phyloP scores from a whole-genome alignment of 2,797 vertebrate genomes.

The Sebastes glaucus region DNA sequence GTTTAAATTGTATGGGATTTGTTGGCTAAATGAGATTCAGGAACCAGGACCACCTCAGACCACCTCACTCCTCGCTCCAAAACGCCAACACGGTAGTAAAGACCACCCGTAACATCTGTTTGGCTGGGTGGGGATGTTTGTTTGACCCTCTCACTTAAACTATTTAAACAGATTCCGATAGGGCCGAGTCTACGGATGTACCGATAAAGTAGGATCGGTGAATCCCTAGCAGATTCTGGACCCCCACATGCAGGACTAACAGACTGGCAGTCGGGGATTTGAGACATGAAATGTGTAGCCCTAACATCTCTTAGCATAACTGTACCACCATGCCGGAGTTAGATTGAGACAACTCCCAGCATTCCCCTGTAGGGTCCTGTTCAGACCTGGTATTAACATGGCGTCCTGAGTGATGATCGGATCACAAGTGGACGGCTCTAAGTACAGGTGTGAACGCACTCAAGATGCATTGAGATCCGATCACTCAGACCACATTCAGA shows the following conservation, averaged over 20 bases:
- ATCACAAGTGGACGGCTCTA: too few relatives aligned
- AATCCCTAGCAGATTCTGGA: background rate
- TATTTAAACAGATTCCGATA: slow-evolving; percentile 16
- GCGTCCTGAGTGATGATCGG: too few relatives aligned
- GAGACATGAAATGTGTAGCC: background rate
- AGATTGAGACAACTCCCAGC: background rate
- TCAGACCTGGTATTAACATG: too few relatives aligned
- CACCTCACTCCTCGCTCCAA: slow-evolving; percentile 4
- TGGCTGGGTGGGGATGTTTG: slow-evolving; percentile 5
- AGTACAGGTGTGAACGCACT: too few relatives aligned
- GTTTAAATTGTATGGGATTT: slow-evolving; percentile 26
- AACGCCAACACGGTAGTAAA: slow-evolving; percentile 23
- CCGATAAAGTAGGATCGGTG: background rate
- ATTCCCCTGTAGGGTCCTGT: background rate
- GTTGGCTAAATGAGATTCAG: slow-evolving; percentile 10
- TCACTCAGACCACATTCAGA: too few relatives aligned
- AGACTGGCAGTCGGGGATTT: background rate
- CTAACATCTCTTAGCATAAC: background rate
- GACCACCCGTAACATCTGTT: slow-evolving; percentile 44
- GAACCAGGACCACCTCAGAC: background rate
- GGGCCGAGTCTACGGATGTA: background rate
- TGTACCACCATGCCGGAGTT: background rate
- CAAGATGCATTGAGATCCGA: too few relatives aligned
- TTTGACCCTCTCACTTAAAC: slow-evolving; percentile 31
- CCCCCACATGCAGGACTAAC: slow-evolving; percentile 4